Conservation (phyloP, 2,113 vertebrate species). For the Indri indri region DNA sequence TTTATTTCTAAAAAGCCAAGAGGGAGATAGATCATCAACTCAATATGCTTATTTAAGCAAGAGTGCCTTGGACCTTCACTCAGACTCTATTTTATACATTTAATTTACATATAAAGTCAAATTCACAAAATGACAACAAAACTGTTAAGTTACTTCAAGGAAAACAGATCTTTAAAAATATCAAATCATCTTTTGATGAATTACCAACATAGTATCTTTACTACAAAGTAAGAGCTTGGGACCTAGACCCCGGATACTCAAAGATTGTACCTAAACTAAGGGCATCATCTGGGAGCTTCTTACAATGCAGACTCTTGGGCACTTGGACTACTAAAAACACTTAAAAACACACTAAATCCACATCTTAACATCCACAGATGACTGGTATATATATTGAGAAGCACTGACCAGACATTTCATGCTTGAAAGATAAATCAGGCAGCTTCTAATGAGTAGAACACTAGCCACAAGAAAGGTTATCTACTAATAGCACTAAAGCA, state of each 20-base stretch:
- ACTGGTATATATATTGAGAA: background rate
- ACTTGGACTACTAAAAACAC: background rate
- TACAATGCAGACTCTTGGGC: background rate
- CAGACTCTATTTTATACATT: background rate
- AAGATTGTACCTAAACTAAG: background rate
- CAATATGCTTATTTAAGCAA: background rate
- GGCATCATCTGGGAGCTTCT: background rate
- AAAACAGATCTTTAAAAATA: slow-evolving; percentile 27
- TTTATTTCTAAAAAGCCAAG: background rate
- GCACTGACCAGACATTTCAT: background rate
- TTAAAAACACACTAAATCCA: background rate
- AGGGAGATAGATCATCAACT: background rate
- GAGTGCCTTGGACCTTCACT: background rate
- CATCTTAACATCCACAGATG: background rate
- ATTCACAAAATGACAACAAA: background rate
- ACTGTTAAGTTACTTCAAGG: background rate
- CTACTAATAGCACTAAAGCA: background rate
- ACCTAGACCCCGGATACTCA: background rate
- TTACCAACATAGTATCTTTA: background rate
- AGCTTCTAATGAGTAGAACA: background rate
- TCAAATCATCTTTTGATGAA: background rate
- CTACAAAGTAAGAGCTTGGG: background rate
- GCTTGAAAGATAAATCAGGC: background rate
- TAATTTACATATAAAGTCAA: slow-evolving; percentile 1
- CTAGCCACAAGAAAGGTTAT: background rate